Percentiles rank a stretch among this genome's conserved stretches.
Evolutionary conservation across 2,113 vertebrate genomes (phyloP).

Genomic region (Mus musculus): GRCm39 chr5:10048001-10048500

Average conservation of each 20-base stretch:
- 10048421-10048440: too few relatives aligned
- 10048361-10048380: background rate
- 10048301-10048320: background rate
- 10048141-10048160: background rate
- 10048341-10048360: background rate
- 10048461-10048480: background rate
- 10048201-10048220: slow-evolving; percentile 17
- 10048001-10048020: slow-evolving; percentile 44
- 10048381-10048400: background rate
- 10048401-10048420: background rate
- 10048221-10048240: background rate
- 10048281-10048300: background rate
- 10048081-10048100: slow-evolving; percentile 46
- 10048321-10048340: background rate
- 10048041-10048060: slow-evolving; percentile 38
- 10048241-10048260: background rate
- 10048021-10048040: slow-evolving; percentile 28
- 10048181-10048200: slow-evolving; percentile 60
- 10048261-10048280: background rate
- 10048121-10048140: background rate
- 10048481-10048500: background rate
- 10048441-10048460: background rate
- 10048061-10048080: slow-evolving; percentile 54
- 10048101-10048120: slow-evolving; percentile 23
- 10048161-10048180: slow-evolving; percentile 53